Evolutionary conservation across 2,888 invertebrate species (phyloP), one percentile per base, ranked within the genome.

Genomic region (Heliconius erato): DNA sequence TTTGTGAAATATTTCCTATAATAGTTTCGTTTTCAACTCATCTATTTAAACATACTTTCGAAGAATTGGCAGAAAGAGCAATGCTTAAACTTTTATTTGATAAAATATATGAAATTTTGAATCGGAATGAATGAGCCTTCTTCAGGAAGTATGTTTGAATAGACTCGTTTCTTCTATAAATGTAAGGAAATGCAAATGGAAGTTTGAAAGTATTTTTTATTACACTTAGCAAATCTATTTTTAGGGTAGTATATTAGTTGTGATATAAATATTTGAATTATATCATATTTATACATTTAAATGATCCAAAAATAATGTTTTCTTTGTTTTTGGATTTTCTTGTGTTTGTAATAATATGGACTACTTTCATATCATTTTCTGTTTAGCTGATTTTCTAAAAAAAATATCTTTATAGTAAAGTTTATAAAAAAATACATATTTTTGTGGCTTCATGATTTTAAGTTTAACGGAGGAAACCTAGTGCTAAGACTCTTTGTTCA

Each of bases 41-140:
- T 65, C 12, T 65, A 65, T 65, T n/a, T 65, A 14, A 5, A 65
- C 14, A 65, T 28, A 65, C 26, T 65, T 12, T 26, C 28, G 6
- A 28, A 65, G 26, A 12, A 44, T 40, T 71, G 71, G 71, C 44
- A 26, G 40, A 72, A 16, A 16, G 16, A n/a, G 40, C 71, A 6
- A 40, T n/a, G 26, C 65, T 72, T 72, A 26, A 72, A 72, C n/a
- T 44, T 74, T 74, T 54, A 54, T 74, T 54, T 12, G 19, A 72
- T 44, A 44, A 72, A 26, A 40, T 26, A 26, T 32, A 49, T 12
- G 14, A 14, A 28, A 54, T 23, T 74, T 54, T 23, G 28, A 74
- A 32, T 9, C 74, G 11, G 59, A 32, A 74, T 74, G 54, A 74
- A 74, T 59, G 74, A 59, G 49, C 28, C 54, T 74, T 74, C 74